These are phyloP conservation scores for Mirza zaza DNA, from an alignment of 2,113 vertebrate species.

Conservation along the genomic window DNA sequence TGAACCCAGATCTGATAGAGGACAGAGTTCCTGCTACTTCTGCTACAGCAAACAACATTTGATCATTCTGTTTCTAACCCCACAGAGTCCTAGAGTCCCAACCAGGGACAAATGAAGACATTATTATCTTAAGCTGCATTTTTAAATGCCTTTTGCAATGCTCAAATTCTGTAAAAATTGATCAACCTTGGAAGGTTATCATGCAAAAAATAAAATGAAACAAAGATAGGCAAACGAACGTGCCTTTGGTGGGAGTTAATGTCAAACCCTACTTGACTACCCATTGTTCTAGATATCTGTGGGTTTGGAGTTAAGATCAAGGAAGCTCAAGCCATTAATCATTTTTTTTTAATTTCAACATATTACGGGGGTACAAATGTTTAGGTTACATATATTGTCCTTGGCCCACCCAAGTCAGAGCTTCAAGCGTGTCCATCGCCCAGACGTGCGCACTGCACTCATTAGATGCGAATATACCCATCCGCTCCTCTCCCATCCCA, in stretches of 20 bases:
- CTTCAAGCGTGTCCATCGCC: too few species aligned
- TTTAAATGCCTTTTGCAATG: background rate
- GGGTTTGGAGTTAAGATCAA: background rate
- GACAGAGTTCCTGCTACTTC: background rate
- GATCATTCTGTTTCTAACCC: background rate
- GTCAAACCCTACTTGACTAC: background rate
- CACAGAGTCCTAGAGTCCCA: background rate
- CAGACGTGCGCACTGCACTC: too few species aligned
- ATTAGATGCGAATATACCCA: too few species aligned
- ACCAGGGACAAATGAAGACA: background rate
- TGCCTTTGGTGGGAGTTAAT: background rate
- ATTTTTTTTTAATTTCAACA: too few species aligned
- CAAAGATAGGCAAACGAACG: background rate
- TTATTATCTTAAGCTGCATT: background rate
- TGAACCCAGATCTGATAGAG: background rate
- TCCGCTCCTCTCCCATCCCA: too few species aligned
- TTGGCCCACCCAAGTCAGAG: too few species aligned
- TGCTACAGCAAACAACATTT: background rate
- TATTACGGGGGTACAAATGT: too few species aligned
- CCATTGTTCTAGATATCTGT: background rate
- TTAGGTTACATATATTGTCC: too few species aligned
- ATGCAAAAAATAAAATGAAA: background rate
- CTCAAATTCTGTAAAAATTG: background rate
- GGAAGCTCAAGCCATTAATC: background rate
- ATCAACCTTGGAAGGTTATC: background rate